Conservation (phyloP, 2,888 invertebrate genomes). For the Aporophyla lueneburgensis region DNA sequence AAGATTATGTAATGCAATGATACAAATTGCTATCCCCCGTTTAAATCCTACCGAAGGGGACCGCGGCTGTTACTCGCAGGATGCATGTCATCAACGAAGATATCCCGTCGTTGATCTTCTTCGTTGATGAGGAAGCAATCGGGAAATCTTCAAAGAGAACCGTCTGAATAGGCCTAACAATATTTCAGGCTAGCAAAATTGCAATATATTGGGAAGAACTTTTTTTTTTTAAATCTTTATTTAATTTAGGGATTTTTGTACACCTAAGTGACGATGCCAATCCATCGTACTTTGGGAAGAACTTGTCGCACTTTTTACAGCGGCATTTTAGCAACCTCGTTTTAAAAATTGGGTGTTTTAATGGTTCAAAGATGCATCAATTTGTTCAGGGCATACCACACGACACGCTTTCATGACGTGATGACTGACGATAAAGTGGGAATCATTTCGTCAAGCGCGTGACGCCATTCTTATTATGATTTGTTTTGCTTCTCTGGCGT, state of each 20-base stretch:
- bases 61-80: neutral
- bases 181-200: neutral
- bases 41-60: constrained; percentile 12
- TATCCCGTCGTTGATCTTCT: neutral
- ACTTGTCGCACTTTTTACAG: neutral
- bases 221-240: too few relatives aligned
- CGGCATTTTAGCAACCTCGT: neutral
- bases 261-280: too few relatives aligned
- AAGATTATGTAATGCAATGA: constrained; percentile 9
- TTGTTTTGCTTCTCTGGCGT: constrained; percentile 20
- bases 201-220: neutral
- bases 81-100: constrained; percentile 5
- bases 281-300: too few relatives aligned
- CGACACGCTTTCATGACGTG: constrained; percentile 41
- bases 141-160: neutral
- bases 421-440: constrained; percentile 35
- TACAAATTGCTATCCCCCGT: neutral
- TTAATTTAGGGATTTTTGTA: too few relatives aligned
- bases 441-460: constrained; percentile 39
- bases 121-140: constrained; percentile 4
- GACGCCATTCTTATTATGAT: constrained; percentile 34
- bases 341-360: constrained; percentile 4
- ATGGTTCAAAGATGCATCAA: constrained; percentile 47
- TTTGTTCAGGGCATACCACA: constrained; percentile 38
- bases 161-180: neutral